Evolutionary conservation across 2,113 vertebrate genomes (phyloP).

Genomic region (Bubo scandiacus): DNA sequence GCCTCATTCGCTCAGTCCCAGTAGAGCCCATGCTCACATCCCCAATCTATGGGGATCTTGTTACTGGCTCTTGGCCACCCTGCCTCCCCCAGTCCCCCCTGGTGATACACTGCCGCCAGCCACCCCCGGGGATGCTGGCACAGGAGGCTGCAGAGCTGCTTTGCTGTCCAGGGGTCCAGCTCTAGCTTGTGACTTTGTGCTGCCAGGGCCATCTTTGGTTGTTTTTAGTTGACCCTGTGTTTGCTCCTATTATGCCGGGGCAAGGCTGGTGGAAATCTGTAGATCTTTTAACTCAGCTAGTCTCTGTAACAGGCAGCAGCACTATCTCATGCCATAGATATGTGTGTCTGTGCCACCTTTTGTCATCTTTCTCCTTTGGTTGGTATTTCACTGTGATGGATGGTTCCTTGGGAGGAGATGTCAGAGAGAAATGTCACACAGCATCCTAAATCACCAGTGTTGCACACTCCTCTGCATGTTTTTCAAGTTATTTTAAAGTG

Average conservation of each 20-base stretch:
- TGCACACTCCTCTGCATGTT: not conserved
- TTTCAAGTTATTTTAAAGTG: not conserved
- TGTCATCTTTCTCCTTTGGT: not conserved
- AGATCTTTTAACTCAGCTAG: not conserved
- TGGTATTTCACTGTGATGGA: not conserved
- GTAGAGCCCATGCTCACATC: not conserved
- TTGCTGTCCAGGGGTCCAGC: not conserved
- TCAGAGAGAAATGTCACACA: not conserved
- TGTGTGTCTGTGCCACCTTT: not conserved
- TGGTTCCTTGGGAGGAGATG: not conserved
- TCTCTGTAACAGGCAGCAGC: not conserved
- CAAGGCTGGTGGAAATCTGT: not conserved
- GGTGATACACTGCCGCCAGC: not conserved
- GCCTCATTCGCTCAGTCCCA: not conserved
- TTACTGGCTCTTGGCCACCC: not conserved
- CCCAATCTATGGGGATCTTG: not conserved
- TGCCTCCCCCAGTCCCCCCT: not conserved
- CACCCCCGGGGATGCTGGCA: not conserved
- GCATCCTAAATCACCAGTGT: constrained; percentile 1
- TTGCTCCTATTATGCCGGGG: not conserved
- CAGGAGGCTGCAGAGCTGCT: not conserved
- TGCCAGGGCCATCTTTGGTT: rapidly evolving
- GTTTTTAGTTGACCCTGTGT: not conserved
- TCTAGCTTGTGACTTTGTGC: not conserved
- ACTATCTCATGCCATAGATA: not conserved